Conservation (phyloP, 2,888 invertebrate species). For the Rhabditoides inermis region DNA sequence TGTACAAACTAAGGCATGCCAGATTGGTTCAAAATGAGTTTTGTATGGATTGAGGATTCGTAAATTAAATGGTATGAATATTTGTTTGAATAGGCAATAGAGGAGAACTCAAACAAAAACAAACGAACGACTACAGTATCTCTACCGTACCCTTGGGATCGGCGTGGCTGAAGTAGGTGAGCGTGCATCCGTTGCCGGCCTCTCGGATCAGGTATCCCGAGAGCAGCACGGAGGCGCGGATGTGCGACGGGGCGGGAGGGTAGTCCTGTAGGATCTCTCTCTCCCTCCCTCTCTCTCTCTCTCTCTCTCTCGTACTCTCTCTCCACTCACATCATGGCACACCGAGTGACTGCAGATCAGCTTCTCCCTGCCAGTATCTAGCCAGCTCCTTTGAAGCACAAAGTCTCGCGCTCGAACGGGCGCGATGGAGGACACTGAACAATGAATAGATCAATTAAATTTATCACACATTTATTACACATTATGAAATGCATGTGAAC, state of each 20-base stretch:
- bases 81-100: too few species aligned
- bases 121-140: too few species aligned
- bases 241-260: constrained; percentile 73
- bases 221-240: constrained; percentile 64
- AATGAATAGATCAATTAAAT: not conserved
- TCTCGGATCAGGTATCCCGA: constrained; percentile 64
- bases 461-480: not conserved
- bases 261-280: constrained; percentile 55
- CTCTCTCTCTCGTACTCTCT: not conserved
- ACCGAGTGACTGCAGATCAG: constrained; percentile 83
- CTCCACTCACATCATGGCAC: constrained; percentile 66
- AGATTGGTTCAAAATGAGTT: too few species aligned
- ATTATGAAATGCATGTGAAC: not conserved
- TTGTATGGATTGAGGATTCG: too few species aligned
- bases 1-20: too few species aligned
- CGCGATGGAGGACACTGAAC: constrained; percentile 24
- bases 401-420: constrained; percentile 65
- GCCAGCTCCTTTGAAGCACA: constrained; percentile 81
- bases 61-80: too few species aligned
- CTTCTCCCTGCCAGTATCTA: constrained; percentile 76
- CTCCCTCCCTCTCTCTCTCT: not conserved
- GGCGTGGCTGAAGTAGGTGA: constrained; percentile 80
- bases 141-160: constrained; percentile 68
- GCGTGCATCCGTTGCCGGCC: constrained; percentile 64
- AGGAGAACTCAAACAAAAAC: too few species aligned